Evolutionary conservation across 1,140 invertebrate genomes (phyloP).

Genomic region (Drosophila tropicalis): DNA sequence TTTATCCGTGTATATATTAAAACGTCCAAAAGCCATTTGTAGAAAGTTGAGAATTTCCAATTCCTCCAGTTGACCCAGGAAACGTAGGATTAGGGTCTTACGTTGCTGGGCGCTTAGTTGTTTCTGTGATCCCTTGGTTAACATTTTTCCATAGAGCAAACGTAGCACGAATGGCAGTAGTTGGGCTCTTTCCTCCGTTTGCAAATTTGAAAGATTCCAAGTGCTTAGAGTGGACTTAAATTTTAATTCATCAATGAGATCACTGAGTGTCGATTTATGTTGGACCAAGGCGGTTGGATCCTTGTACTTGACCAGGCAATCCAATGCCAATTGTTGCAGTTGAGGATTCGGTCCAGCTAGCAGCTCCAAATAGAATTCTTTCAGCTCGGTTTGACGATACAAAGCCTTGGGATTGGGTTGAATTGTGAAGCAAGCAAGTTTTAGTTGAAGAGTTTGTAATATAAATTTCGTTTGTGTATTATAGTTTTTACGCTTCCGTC

Average conservation of each 20-base stretch:
- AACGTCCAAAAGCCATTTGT: conserved; percentile 92
- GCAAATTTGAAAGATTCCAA: conserved; percentile 89
- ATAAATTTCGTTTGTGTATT: conserved; percentile 52
- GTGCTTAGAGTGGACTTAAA: conserved; percentile 92
- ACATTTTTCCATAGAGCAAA: conserved; percentile 95
- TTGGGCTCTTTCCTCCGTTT: conserved; percentile 88
- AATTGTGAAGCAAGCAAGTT: conserved; percentile 89
- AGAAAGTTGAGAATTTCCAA: conserved; percentile 91
- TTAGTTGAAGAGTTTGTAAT: conserved; percentile 83
- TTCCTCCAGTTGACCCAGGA: conserved; percentile 91
- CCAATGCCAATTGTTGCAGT: conserved; percentile 92
- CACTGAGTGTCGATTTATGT: conserved; percentile 91
- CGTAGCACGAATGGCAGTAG: conserved; percentile 93
- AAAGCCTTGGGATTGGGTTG: conserved; percentile 92
- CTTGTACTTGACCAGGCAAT: conserved; percentile 94
- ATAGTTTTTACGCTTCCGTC: conserved; percentile 33
- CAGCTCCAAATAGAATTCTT: conserved; percentile 90
- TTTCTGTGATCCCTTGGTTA: conserved; percentile 90
- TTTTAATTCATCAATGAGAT: conserved; percentile 93
- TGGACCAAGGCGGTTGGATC: conserved; percentile 88
- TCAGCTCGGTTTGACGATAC: conserved; percentile 89
- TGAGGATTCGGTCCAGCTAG: conserved; percentile 90
- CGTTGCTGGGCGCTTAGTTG: conserved; percentile 87
- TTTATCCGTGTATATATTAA: conserved; percentile 87
- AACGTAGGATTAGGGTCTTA: conserved; percentile 91